phyloP scores from a whole-genome alignment of 2,797 vertebrate genomes.

The Psittacula derbiana region DNA sequence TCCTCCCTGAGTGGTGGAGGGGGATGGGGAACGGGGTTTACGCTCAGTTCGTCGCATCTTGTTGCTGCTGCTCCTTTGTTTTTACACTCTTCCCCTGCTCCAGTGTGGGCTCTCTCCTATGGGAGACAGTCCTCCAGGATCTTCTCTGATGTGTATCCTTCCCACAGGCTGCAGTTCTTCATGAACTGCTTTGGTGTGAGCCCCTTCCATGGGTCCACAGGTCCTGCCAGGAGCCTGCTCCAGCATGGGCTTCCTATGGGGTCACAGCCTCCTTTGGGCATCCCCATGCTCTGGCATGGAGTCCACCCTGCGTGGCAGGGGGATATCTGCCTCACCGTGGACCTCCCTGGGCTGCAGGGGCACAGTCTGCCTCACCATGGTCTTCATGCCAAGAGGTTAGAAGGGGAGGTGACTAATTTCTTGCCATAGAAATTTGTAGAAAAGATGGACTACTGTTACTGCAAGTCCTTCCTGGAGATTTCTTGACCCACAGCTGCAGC shows the following conservation, averaged over 20 bases:
- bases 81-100: neutral
- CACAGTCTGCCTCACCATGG: neutral
- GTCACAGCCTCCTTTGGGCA: neutral
- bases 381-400: neutral
- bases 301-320: neutral
- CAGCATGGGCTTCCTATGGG: neutral
- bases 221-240: neutral
- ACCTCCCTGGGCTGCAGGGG: neutral
- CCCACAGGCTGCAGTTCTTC: neutral
- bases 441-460: neutral
- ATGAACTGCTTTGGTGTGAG: neutral
- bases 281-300: fast-evolving
- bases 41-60: neutral
- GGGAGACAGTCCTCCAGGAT: neutral
- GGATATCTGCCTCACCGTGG: fast-evolving
- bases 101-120: neutral
- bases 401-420: neutral
- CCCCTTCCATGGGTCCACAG: neutral
- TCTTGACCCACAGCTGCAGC: neutral
- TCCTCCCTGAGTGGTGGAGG: fast-evolving
- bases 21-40: neutral
- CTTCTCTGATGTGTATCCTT: neutral
- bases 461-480: neutral
- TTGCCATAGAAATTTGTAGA: neutral
- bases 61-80: neutral